phyloP scores from a whole-genome alignment of 2,113 vertebrate species.

The Eclectus roratus region DNA sequence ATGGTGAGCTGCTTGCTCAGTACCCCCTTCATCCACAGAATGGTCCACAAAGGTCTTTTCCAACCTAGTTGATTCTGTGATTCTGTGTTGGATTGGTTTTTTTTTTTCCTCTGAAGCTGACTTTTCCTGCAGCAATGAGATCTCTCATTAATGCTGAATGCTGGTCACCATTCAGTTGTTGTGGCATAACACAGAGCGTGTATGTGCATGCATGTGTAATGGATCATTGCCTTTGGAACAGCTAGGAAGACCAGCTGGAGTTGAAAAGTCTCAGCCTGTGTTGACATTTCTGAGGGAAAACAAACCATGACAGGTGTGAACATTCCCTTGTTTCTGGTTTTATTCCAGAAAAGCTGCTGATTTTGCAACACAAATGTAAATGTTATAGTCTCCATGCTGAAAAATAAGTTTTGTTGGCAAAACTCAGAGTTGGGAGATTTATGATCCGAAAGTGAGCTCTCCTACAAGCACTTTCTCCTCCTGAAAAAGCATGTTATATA shows the following conservation, averaged over 20 bases:
- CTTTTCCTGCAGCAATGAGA: neutral
- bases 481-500: neutral
- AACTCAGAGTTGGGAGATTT: neutral
- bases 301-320: constrained; percentile 61
- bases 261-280: constrained; percentile 45
- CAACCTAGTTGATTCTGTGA: neutral
- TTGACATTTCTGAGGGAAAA: constrained; percentile 54
- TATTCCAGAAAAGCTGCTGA: constrained; percentile 14
- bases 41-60: neutral
- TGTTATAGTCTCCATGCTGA: neutral
- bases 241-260: constrained; percentile 39
- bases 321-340: constrained; percentile 15
- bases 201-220: neutral
- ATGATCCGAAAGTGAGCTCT: neutral
- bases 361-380: constrained; percentile 16
- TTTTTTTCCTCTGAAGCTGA: neutral
- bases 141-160: neutral
- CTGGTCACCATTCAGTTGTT: constrained; percentile 14
- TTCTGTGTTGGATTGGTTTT: neutral
- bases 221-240: neutral
- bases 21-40: neutral
- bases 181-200: neutral
- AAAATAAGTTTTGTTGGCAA: neutral
- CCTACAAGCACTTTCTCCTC: neutral
- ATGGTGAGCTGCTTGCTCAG: neutral